Conservation (phyloP, 2,797 vertebrate genomes). For the Monodelphis domestica region DNA sequence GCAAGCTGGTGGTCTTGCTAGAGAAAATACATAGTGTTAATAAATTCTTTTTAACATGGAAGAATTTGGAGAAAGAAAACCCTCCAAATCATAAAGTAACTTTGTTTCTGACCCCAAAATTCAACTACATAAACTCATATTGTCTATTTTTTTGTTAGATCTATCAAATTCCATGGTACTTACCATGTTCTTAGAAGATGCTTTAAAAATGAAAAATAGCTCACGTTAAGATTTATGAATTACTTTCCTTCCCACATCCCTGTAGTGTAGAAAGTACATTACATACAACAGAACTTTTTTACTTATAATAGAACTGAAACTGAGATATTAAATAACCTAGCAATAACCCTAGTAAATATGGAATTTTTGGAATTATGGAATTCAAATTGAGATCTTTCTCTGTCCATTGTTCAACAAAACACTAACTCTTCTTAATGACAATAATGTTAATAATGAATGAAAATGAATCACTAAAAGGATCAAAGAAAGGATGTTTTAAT, state of each 20-base stretch:
- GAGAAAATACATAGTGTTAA: neutral
- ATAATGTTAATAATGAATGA: neutral
- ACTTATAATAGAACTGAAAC: neutral
- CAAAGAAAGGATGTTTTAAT: neutral
- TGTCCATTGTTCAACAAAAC: neutral
- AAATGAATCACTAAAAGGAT: neutral
- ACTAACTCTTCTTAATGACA: neutral
- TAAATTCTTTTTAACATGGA: neutral
- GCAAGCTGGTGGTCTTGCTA: neutral
- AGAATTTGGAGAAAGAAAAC: neutral
- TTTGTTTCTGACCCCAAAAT: neutral
- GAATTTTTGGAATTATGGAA: no score
- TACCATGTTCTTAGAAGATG: neutral
- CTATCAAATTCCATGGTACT: neutral
- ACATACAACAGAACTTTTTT: neutral
- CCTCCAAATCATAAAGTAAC: neutral
- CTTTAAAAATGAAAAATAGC: neutral
- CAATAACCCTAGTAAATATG: neutral
- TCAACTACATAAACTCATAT: neutral
- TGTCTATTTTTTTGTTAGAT: neutral
- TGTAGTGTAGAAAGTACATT: neutral
- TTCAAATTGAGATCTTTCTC: neutral
- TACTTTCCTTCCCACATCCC: neutral
- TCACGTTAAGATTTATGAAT: neutral
- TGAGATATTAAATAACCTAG: neutral